Percentiles rank a stretch among this genome's conserved stretches.
phyloP scores from a whole-genome alignment of 2,113 vertebrate genomes.

The Aix galericulata region DNA sequence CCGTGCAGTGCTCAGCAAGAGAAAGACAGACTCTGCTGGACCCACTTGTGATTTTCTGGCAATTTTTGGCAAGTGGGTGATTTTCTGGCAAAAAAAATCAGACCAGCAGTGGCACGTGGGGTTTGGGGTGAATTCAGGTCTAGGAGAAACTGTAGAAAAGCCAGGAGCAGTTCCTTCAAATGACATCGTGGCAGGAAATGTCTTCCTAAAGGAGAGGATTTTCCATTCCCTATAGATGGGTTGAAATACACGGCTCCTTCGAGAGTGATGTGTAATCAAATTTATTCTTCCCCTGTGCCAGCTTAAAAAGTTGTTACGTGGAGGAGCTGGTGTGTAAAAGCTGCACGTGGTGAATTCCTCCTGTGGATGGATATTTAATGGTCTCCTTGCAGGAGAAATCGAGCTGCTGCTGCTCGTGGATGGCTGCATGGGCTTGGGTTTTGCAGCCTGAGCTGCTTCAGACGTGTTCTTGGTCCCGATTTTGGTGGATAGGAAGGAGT shows the following conservation, averaged over 20 bases:
- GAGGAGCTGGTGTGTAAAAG: background rate
- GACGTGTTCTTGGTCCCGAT: background rate
- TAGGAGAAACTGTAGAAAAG: background rate
- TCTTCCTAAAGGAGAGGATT: background rate
- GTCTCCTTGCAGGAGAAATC: too few species aligned
- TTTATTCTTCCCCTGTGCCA: background rate
- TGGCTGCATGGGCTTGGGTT: background rate
- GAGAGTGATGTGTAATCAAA: background rate
- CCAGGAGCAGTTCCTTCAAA: background rate
- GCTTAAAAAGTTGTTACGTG: background rate
- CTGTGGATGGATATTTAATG: background rate
- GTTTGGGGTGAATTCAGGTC: background rate
- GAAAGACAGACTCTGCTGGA: background rate
- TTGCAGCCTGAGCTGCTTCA: background rate
- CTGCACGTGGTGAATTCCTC: background rate
- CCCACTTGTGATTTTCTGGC: background rate
- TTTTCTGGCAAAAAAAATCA: too few species aligned
- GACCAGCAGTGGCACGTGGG: background rate
- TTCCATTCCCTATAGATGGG: accelerated
- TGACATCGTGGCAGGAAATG: background rate
- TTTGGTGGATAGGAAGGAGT: background rate
- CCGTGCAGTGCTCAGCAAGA: background rate
- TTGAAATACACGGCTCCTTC: background rate
- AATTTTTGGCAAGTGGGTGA: too few species aligned
- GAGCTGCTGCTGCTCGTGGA: background rate